Conservation (phyloP, 23 tunicate species). For the Ciona savignyi region DNA sequence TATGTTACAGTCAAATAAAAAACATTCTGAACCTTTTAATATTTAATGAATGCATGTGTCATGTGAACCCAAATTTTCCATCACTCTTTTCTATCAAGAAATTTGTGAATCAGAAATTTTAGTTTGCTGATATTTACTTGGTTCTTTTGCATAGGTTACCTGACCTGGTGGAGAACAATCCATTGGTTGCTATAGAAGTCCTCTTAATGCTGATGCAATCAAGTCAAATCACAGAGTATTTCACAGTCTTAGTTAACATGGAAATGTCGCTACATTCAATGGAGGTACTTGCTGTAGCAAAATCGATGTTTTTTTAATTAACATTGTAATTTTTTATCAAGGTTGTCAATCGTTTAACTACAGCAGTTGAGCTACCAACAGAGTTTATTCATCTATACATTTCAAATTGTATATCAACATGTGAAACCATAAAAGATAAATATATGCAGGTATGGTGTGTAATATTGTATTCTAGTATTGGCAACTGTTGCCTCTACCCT, state of each 20-base stretch:
- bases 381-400: conserved; percentile 96
- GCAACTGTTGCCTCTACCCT: too few relatives aligned
- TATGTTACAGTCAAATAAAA: too few relatives aligned
- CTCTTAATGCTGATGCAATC: conserved; percentile 78
- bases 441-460: conserved; percentile 63
- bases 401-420: conserved; percentile 89
- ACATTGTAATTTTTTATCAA: conserved; percentile 5
- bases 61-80: too few relatives aligned
- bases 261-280: conserved; percentile 96
- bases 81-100: too few relatives aligned
- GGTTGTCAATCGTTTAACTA: conserved; percentile 92
- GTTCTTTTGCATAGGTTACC: too few relatives aligned
- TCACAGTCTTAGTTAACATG: conserved; percentile 83
- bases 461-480: background rate
- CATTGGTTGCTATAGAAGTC: conserved; percentile 90
- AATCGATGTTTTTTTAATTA: conserved; percentile 6
- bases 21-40: too few relatives aligned
- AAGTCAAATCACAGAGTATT: conserved; percentile 79
- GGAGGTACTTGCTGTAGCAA: conserved; percentile 48
- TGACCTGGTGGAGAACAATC: conserved; percentile 92
- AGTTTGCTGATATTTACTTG: too few relatives aligned
- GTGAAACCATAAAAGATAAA: conserved; percentile 89
- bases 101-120: too few relatives aligned
- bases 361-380: conserved; percentile 88
- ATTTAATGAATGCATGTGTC: too few relatives aligned